Percentiles rank a stretch among this genome's conserved stretches.
Evolutionary conservation across 2,113 vertebrate species (phyloP).

Genomic region (Hymenochirus boettgeri): DNA sequence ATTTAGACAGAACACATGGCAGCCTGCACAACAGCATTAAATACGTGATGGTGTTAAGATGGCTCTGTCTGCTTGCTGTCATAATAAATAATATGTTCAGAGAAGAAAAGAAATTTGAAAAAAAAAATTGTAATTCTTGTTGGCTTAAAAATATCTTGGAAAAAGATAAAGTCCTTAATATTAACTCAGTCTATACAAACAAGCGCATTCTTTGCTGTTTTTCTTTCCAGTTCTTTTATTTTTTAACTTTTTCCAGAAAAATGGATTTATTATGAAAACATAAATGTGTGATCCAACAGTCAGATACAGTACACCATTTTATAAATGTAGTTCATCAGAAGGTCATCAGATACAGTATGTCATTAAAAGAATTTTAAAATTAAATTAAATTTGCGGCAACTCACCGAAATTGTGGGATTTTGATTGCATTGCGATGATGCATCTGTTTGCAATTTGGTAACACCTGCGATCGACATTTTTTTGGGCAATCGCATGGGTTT

Average conservation of each 20-base stretch:
- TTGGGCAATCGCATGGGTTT: too few species aligned
- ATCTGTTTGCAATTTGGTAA: too few species aligned
- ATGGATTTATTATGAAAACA: constrained; percentile 29
- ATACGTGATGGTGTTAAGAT: constrained; percentile 56
- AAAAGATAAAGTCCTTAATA: constrained; percentile 18
- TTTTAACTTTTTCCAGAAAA: constrained; percentile 29
- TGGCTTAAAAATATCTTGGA: constrained; percentile 23
- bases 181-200: constrained; percentile 36
- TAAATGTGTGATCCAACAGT: constrained; percentile 31
- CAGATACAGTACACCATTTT: too few species aligned
- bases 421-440: too few species aligned
- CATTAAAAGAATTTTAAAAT: too few species aligned
- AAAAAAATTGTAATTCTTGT: constrained; percentile 38
- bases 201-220: constrained; percentile 28
- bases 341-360: too few species aligned
- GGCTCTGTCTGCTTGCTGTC: constrained; percentile 49
- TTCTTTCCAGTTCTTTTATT: constrained; percentile 23
- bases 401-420: too few species aligned
- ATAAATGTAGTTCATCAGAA: too few species aligned
- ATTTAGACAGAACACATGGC: constrained; percentile 61
- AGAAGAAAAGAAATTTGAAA: constrained; percentile 44
- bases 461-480: too few species aligned
- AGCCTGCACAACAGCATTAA: constrained; percentile 53
- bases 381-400: too few species aligned
- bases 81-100: constrained; percentile 51